phyloP scores from a whole-genome alignment of 2,113 vertebrate genomes.

The Sebastes fasciatus region DNA sequence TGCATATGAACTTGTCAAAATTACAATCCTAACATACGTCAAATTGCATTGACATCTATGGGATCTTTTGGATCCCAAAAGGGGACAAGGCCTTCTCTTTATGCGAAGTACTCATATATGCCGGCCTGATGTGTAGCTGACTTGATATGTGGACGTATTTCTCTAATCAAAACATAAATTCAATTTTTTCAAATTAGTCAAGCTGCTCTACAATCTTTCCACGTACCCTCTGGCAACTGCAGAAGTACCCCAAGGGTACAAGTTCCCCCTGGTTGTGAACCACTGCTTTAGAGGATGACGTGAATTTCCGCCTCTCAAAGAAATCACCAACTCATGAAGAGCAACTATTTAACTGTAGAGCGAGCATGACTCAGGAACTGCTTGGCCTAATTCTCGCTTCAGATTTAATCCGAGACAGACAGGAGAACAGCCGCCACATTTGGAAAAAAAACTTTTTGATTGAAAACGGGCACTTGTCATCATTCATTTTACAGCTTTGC shows the following conservation, averaged over 20 bases:
- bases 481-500: neutral
- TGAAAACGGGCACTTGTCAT: neutral
- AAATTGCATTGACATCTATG: too few species aligned
- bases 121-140: too few species aligned
- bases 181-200: neutral
- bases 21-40: too few species aligned
- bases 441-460: neutral
- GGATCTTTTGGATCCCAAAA: too few species aligned
- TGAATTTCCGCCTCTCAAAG: neutral
- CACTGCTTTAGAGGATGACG: neutral
- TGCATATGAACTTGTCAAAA: too few species aligned
- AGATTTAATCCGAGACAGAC: constrained; percentile 9
- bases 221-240: neutral
- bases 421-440: neutral
- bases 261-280: neutral
- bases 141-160: too few species aligned
- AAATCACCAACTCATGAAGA: neutral
- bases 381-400: constrained; percentile 3
- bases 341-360: neutral
- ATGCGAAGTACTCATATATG: too few species aligned
- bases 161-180: too few species aligned
- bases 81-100: too few species aligned
- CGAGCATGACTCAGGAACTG: constrained; percentile 2
- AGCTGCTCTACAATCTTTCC: neutral
- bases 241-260: neutral